These are phyloP conservation scores for Rhinophrynus dorsalis DNA, from an alignment of 2,797 vertebrate species.

Conservation along the genomic window DNA sequence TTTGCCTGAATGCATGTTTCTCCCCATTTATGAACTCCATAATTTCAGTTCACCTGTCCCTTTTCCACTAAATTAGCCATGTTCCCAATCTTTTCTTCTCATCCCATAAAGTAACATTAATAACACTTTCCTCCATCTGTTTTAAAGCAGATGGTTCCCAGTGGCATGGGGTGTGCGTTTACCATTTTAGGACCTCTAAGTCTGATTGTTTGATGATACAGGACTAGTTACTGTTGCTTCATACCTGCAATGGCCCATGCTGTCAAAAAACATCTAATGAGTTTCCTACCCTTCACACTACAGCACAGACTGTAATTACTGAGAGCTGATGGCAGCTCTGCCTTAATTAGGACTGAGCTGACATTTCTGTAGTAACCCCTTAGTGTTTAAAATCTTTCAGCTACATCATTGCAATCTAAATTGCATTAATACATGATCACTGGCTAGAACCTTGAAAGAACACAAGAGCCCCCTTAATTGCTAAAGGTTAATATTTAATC, in stretches of 20 bases:
- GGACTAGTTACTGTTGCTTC: background rate
- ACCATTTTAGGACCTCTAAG: background rate
- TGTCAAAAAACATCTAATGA: conserved; percentile 4
- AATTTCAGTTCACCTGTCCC: conserved; percentile 14
- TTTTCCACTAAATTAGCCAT: conserved; percentile 22
- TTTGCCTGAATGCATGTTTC: conserved; percentile 1
- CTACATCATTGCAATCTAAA: conserved; percentile 2
- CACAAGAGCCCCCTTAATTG: background rate
- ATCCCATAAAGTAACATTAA: conserved; percentile 10
- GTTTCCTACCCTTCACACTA: conserved; percentile 14
- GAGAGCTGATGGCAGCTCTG: background rate
- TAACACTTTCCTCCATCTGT: conserved; percentile 36
- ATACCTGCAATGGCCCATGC: conserved; percentile 19
- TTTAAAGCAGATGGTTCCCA: conserved; percentile 33
- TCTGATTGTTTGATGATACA: conserved; percentile 2
- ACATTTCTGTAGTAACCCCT: conserved; percentile 20
- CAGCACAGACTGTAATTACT: conserved; percentile 11
- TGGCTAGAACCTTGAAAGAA: background rate
- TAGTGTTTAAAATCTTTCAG: background rate
- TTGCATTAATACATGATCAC: background rate
- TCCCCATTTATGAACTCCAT: background rate
- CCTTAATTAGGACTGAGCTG: conserved; percentile 26
- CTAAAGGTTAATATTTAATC: background rate
- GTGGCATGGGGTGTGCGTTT: conserved; percentile 7
- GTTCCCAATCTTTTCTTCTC: conserved; percentile 30